Conservation (phyloP, 2,888 invertebrate genomes). For the Sarcophaga caerulescens region DNA sequence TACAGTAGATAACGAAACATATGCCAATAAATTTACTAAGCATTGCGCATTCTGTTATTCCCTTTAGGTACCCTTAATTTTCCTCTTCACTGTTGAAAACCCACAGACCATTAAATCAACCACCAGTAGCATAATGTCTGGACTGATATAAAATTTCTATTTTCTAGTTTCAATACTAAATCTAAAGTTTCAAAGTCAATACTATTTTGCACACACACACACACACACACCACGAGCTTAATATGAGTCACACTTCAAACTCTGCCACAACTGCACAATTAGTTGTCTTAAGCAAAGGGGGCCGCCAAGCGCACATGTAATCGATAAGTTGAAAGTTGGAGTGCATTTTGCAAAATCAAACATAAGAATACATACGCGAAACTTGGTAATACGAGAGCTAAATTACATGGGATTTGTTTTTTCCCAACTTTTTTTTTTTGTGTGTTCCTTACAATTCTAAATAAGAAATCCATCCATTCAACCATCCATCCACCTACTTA, state of each 20-base stretch:
- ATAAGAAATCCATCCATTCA: conserved; percentile 7
- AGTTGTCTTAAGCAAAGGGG: neutral
- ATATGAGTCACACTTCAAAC: neutral
- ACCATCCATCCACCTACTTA: conserved; percentile 17
- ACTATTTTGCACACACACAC: conserved; percentile 12
- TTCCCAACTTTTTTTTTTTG: neutral
- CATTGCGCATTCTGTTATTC: no score
- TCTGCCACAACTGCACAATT: conserved; percentile 27
- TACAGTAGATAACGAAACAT: conserved; percentile 17
- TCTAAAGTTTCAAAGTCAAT: conserved; percentile 64
- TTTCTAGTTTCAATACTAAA: conserved; percentile 48
- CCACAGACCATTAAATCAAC: neutral
- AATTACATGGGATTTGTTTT: conserved; percentile 19
- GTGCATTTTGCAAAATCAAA: conserved; percentile 52
- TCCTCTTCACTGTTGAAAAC: neutral
- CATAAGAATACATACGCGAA: neutral
- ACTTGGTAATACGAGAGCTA: neutral
- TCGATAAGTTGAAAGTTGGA: conserved; percentile 47
- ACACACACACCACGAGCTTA: neutral
- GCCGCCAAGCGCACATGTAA: conserved; percentile 1
- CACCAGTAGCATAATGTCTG: conserved; percentile 40
- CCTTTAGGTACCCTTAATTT: neutral
- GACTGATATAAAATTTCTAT: conserved; percentile 26
- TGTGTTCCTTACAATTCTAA: neutral
- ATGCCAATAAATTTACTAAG: no score